phyloP scores from a whole-genome alignment of 2,797 vertebrate species.

The Acridotheres tristis region DNA sequence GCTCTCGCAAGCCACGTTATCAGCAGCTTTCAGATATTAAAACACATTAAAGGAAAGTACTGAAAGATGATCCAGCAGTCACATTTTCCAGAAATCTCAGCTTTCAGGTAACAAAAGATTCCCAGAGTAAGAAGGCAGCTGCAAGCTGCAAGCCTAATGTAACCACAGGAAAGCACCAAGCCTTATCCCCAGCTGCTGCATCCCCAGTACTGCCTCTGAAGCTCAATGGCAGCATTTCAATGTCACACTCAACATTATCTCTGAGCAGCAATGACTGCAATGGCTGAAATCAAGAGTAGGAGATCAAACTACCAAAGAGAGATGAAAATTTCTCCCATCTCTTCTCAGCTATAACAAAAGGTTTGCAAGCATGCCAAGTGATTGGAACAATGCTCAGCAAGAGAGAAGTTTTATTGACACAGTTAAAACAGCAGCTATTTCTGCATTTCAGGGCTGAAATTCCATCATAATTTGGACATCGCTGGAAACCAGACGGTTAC shows the following conservation, averaged over 20 bases:
- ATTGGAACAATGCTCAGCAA: neutral
- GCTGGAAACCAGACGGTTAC: neutral
- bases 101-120: neutral
- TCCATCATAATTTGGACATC: neutral
- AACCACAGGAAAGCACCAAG: neutral
- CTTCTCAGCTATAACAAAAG: neutral
- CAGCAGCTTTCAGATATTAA: neutral
- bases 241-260: neutral
- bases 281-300: neutral
- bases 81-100: neutral
- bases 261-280: neutral
- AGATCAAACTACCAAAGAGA: neutral
- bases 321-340: neutral
- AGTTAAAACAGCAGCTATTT: neutral
- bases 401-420: neutral
- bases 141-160: neutral
- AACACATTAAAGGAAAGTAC: neutral
- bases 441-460: neutral
- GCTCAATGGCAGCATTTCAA: rapidly evolving
- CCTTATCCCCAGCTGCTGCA: neutral
- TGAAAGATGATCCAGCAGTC: neutral
- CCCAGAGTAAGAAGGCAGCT: neutral
- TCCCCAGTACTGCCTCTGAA: neutral
- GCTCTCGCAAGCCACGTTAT: rapidly evolving
- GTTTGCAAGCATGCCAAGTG: neutral